Conservation (phyloP, 2,888 invertebrate species). For the Polymixis lichenea region DNA sequence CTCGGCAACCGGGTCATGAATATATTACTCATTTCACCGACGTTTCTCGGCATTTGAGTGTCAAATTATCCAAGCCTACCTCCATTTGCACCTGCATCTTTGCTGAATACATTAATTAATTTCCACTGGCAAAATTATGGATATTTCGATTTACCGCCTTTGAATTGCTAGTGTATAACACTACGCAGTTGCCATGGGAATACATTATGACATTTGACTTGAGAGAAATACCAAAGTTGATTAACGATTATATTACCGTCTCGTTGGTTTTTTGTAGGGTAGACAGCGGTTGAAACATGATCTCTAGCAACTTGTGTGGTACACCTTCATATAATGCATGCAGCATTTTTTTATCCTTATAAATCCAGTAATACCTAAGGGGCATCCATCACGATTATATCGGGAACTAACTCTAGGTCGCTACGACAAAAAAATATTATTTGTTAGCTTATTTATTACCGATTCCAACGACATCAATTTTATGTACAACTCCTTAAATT, state of each 20-base stretch:
- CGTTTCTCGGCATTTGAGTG: slow-evolving; percentile 3
- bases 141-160: slow-evolving; percentile 5
- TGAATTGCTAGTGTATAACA: neutral
- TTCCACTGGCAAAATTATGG: neutral
- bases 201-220: neutral
- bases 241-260: neutral
- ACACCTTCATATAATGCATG: neutral
- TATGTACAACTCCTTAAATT: too few relatives aligned
- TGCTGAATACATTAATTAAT: slow-evolving; percentile 12
- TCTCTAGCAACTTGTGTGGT: neutral
- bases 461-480: too few relatives aligned
- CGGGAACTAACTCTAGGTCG: neutral
- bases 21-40: slow-evolving; percentile 17
- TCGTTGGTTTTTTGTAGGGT: neutral
- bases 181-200: neutral
- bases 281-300: neutral
- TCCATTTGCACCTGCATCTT: neutral
- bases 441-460: too few relatives aligned
- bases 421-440: neutral
- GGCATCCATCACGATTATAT: neutral
- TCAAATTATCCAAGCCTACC: slow-evolving; percentile 17
- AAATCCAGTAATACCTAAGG: neutral
- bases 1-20: neutral
- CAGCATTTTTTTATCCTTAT: neutral
- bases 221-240: neutral